Evolutionary conservation across 2,797 vertebrate genomes (phyloP).

Genomic region (Spinibarbus caldwelli): DNA sequence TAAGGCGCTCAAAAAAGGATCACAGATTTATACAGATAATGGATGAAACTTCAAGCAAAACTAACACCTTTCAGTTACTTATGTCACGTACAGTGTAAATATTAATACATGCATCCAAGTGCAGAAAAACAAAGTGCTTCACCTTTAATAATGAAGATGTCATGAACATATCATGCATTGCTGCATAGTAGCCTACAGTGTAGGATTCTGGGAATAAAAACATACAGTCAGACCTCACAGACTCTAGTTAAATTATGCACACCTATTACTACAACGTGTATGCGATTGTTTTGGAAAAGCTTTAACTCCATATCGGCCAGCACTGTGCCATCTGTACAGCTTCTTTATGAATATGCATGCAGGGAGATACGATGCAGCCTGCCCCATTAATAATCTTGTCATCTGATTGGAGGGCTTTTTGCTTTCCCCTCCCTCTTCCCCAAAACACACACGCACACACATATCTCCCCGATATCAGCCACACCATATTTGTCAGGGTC

Average conservation of each 20-base stretch:
- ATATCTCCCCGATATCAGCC: constrained; percentile 33
- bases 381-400: constrained; percentile 97
- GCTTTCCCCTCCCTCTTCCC: constrained; percentile 56
- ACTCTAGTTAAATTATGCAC: not conserved
- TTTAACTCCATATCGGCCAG: constrained; percentile 71
- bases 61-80: not conserved
- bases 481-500: constrained; percentile 40
- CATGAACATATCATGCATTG: not conserved
- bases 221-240: not conserved
- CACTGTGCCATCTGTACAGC: constrained; percentile 86
- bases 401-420: constrained; percentile 87
- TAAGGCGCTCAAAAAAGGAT: not conserved
- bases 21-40: not conserved
- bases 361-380: constrained; percentile 87
- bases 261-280: constrained; percentile 9
- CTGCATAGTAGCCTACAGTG: not conserved
- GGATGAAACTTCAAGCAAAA: not conserved
- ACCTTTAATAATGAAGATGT: not conserved
- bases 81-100: not conserved
- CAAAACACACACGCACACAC: not conserved
- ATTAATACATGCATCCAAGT: not conserved
- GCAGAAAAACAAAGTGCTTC: not conserved
- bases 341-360: constrained; percentile 95
- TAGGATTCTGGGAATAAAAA: not conserved
- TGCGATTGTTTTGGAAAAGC: constrained; percentile 40